Evolutionary conservation across 2,113 vertebrate species (phyloP).

Genomic region (Dromaius novaehollandiae): DNA sequence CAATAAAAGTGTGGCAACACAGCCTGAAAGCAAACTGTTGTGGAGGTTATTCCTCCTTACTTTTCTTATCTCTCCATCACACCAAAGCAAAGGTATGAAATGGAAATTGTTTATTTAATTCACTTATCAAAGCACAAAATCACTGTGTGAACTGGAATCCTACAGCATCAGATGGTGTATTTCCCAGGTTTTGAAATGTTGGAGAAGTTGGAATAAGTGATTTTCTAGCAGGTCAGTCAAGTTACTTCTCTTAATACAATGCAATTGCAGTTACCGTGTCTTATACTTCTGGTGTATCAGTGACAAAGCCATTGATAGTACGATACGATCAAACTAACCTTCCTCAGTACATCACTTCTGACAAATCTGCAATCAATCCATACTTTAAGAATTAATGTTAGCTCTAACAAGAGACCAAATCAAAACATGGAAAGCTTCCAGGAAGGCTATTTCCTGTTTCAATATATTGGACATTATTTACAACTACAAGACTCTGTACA

Average conservation of each 20-base stretch:
- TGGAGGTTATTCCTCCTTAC: not conserved
- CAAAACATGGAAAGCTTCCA: slow-evolving; percentile 69
- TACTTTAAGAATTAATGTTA: slow-evolving; percentile 72
- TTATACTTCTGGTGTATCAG: not conserved
- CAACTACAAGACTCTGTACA: not conserved
- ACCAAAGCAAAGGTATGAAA: not conserved
- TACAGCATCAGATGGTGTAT: not conserved
- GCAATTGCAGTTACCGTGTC: slow-evolving; percentile 32
- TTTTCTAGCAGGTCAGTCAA: not conserved
- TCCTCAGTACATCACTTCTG: slow-evolving; percentile 53
- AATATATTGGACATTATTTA: slow-evolving; percentile 62
- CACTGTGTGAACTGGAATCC: not conserved
- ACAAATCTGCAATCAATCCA: slow-evolving; percentile 72
- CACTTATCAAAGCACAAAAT: not conserved
- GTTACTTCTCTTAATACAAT: not conserved
- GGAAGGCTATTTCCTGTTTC: slow-evolving; percentile 70
- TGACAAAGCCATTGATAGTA: slow-evolving; percentile 43
- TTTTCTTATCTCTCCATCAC: not conserved
- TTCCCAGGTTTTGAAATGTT: not conserved
- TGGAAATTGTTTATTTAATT: not conserved
- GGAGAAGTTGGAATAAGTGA: not conserved
- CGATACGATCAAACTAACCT: slow-evolving; percentile 47
- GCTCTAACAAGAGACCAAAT: slow-evolving; percentile 64
- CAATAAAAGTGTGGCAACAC: not conserved
- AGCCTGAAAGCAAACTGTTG: not conserved